A percentile compares a stretch with the other conserved stretches of the same genome.
These are phyloP conservation scores for Trissolcus japonicus DNA, from an alignment of 2,888 invertebrate species.

Conservation along the genomic window DNA sequence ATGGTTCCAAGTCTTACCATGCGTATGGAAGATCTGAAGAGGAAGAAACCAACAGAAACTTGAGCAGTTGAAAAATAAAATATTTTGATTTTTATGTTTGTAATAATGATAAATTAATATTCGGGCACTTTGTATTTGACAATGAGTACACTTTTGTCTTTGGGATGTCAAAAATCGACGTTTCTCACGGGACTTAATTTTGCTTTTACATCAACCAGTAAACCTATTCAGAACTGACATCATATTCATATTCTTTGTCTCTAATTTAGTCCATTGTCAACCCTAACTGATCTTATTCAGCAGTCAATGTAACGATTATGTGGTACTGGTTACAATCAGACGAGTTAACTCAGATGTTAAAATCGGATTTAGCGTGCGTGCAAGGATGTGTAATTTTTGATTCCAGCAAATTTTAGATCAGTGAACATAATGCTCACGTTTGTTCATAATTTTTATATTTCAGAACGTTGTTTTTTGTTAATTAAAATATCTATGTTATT, in stretches of 20 bases:
- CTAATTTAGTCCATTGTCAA: constrained; percentile 55
- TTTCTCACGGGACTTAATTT: constrained; percentile 49
- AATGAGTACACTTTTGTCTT: not conserved
- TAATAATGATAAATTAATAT: not conserved
- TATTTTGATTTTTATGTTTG: too few species aligned
- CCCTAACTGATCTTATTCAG: constrained; percentile 56
- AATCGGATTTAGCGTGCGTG: constrained; percentile 39
- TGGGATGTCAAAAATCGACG: constrained; percentile 5
- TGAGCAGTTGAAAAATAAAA: constrained; percentile 18
- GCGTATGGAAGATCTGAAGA: constrained; percentile 38
- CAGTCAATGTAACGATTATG: constrained; percentile 55
- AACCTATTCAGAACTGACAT: constrained; percentile 44
- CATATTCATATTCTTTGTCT: constrained; percentile 56
- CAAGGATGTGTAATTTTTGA: not conserved
- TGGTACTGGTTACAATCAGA: constrained; percentile 50
- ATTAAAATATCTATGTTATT: too few species aligned
- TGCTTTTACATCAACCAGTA: constrained; percentile 31
- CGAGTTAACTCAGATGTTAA: constrained; percentile 51
- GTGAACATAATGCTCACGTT: too few species aligned
- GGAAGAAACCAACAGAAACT: constrained; percentile 29
- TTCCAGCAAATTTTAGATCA: not conserved
- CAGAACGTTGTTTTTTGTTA: too few species aligned
- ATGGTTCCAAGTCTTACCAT: constrained; percentile 38
- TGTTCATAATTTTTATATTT: too few species aligned
- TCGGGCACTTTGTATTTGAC: not conserved